Conservation (phyloP, 1,140 invertebrate species). For the Andrena cerasifolii region DNA sequence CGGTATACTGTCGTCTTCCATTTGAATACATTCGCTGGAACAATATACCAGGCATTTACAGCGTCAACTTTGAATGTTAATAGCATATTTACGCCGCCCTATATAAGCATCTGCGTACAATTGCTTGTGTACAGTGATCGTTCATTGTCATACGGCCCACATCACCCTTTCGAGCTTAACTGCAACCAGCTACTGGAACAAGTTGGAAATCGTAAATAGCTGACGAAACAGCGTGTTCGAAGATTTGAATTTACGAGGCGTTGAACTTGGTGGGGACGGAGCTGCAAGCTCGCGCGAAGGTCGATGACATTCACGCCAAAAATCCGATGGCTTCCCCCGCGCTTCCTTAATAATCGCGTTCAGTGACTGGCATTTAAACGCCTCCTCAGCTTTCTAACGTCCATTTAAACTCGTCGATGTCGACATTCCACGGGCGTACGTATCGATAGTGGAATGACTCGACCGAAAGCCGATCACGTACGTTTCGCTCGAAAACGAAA, state of each 20-base stretch:
- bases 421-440: not conserved
- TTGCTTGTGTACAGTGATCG: not conserved
- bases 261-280: not conserved
- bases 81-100: not conserved
- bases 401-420: conserved; percentile 2
- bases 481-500: too few relatives aligned
- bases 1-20: not conserved
- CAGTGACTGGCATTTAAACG: conserved; percentile 11
- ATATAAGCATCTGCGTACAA: too few relatives aligned
- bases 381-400: not conserved
- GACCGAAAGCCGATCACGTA: conserved; percentile 7
- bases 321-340: not conserved
- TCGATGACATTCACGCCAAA: not conserved
- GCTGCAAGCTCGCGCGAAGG: not conserved
- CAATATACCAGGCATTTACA: conserved; percentile 14
- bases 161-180: too few relatives aligned
- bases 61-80: conserved; percentile 25
- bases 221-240: too few relatives aligned
- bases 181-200: too few relatives aligned
- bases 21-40: conserved; percentile 10
- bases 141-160: not conserved
- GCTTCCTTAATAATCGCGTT: not conserved
- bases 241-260: too few relatives aligned
- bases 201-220: too few relatives aligned
- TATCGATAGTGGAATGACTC: conserved; percentile 1